A percentile compares a stretch with the other conserved stretches of the same genome.
These are phyloP conservation scores for Aphelenchoides bicaudatus DNA, from an alignment of 2,888 invertebrate genomes.

Conservation along the genomic window DNA sequence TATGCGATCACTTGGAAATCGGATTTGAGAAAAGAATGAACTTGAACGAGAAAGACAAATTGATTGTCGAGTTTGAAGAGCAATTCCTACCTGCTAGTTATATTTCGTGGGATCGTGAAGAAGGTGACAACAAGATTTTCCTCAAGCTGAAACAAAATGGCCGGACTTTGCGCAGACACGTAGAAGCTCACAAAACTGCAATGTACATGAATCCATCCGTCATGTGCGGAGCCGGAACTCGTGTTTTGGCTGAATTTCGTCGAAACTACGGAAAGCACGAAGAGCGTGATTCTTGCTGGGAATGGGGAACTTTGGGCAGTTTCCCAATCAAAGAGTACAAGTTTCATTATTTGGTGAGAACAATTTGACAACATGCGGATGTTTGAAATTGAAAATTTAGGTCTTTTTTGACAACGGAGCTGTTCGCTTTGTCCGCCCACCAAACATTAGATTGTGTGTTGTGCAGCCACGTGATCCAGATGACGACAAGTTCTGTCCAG, in stretches of 20 bases:
- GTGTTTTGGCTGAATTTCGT: slow-evolving; percentile 13
- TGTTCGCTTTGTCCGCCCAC: slow-evolving; percentile 12
- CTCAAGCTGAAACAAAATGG: slow-evolving; percentile 1
- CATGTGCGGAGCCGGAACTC: slow-evolving; percentile 17
- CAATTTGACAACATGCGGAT: neutral
- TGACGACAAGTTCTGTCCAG: slow-evolving; percentile 19
- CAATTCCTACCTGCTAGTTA: neutral
- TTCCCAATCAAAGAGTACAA: slow-evolving; percentile 17
- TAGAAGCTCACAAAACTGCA: neutral
- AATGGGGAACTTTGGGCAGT: slow-evolving; percentile 18
- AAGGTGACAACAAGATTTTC: neutral
- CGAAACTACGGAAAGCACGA: neutral
- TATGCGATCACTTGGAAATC: slow-evolving; percentile 6
- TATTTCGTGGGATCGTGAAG: slow-evolving; percentile 7
- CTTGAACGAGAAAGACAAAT: slow-evolving; percentile 4
- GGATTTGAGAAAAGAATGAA: slow-evolving; percentile 18
- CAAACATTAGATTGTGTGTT: slow-evolving; percentile 11
- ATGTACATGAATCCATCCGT: neutral
- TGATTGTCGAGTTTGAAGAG: slow-evolving; percentile 14
- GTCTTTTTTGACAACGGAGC: slow-evolving; percentile 16
- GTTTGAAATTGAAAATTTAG: no score
- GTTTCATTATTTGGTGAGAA: slow-evolving; percentile 9
- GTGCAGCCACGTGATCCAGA: slow-evolving; percentile 23
- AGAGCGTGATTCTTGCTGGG: neutral
- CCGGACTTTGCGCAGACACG: neutral